phyloP scores from a whole-genome alignment of 2,113 vertebrate genomes.

The Hyperoodon ampullatus region DNA sequence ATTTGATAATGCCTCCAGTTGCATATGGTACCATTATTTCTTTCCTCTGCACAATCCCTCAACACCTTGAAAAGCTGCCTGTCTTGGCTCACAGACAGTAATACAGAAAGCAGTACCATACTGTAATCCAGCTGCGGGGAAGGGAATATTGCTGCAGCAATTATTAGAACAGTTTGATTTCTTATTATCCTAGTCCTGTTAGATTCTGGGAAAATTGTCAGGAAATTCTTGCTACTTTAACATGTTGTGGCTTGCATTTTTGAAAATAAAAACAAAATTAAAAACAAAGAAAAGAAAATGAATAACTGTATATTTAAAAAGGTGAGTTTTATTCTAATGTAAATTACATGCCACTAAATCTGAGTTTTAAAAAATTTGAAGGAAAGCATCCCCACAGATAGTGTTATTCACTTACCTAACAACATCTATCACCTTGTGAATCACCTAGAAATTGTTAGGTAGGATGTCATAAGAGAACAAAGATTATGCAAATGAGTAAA shows the following conservation, averaged over 20 bases:
- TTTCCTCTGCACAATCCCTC: background rate
- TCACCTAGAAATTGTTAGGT: constrained; percentile 22
- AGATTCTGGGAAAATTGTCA: background rate
- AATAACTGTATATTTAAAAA: background rate
- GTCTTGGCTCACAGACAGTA: background rate
- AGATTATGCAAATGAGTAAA: constrained; percentile 4
- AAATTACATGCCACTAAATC: constrained; percentile 10
- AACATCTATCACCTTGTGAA: constrained; percentile 9
- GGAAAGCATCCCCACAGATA: background rate
- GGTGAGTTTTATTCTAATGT: background rate
- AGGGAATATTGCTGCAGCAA: background rate
- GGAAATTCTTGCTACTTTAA: constrained; percentile 28
- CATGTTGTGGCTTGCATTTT: background rate
- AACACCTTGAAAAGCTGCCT: background rate
- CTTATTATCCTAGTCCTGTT: background rate
- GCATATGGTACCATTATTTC: background rate
- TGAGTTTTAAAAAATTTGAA: background rate
- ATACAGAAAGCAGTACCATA: background rate
- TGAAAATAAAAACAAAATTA: constrained; percentile 25
- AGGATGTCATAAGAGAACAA: background rate
- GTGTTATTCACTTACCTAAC: constrained; percentile 13
- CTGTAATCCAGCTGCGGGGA: background rate
- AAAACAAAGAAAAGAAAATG: background rate
- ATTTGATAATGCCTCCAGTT: background rate
- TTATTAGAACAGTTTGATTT: background rate